Evolutionary conservation across 2,113 vertebrate species (phyloP).

Genomic region (Chionodraco myersi): DNA sequence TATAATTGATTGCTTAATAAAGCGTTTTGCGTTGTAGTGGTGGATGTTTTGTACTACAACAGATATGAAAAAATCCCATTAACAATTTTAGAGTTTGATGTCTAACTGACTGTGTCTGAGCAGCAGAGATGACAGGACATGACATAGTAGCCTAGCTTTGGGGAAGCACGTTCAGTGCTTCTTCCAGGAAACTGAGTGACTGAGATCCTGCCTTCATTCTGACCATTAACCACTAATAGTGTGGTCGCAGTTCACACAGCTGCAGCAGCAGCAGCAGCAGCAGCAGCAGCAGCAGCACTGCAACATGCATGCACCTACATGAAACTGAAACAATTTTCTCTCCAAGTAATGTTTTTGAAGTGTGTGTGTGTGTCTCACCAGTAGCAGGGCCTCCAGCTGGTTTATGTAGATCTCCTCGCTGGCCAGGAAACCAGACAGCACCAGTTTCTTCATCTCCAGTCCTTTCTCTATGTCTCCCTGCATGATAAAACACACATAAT

Average conservation of each 20-base stretch:
- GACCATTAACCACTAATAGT: conserved; percentile 14
- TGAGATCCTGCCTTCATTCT: conserved; percentile 28
- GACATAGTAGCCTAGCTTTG: conserved; percentile 19
- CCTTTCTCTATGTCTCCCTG: conserved; percentile 94
- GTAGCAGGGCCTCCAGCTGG: conserved; percentile 93
- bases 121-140: conserved; percentile 38
- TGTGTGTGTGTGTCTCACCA: conserved; percentile 84
- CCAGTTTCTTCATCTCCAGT: conserved; percentile 97
- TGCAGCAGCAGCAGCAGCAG: background rate
- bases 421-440: conserved; percentile 95
- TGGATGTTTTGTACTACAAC: background rate
- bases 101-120: conserved; percentile 5
- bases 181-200: conserved; percentile 42
- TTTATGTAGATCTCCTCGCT: conserved; percentile 99
- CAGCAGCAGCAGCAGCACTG: conserved; percentile 3
- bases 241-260: background rate
- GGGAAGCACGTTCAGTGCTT: conserved; percentile 24
- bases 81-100: background rate
- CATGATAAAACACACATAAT: conserved; percentile 21
- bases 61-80: no score
- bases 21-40: background rate
- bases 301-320: background rate
- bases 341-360: background rate
- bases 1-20: background rate
- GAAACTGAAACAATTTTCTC: conserved; percentile 5